These are phyloP conservation scores for Porites lobata DNA, from an alignment of 92 coral and sea anemone genomes.

Conservation along the genomic window DNA sequence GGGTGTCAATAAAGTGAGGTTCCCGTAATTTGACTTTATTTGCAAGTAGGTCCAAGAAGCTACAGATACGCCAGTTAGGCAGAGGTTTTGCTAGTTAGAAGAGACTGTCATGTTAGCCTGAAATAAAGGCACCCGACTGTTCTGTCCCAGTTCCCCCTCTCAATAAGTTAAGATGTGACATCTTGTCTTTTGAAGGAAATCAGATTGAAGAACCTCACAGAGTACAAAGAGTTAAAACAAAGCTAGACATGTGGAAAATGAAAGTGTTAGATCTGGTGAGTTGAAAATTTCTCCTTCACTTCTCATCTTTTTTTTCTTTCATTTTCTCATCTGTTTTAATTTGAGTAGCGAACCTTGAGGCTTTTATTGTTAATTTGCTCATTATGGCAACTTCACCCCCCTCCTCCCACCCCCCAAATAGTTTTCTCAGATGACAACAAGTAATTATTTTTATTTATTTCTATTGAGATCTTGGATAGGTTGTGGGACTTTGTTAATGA, in stretches of 20 bases:
- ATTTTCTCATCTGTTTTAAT: background rate
- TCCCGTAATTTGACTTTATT: no score
- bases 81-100: no score
- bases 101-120: no score
- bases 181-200: background rate
- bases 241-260: conserved; percentile 57
- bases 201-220: conserved; percentile 22
- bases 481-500: conserved; percentile 95
- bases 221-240: conserved; percentile 40
- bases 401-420: background rate
- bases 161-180: no score
- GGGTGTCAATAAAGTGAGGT: no score
- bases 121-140: no score
- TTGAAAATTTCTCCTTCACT: background rate
- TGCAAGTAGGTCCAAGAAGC: no score
- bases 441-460: background rate
- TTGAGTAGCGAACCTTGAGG: no score
- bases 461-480: conserved; percentile 57
- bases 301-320: background rate
- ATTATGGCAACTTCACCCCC: background rate
- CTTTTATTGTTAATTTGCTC: no score
- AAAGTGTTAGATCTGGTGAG: conserved; percentile 47
- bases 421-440: background rate
- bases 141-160: no score
- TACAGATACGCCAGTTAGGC: no score